phyloP scores from a whole-genome alignment of 2,797 vertebrate genomes.

The Triplophysa bombifrons region DNA sequence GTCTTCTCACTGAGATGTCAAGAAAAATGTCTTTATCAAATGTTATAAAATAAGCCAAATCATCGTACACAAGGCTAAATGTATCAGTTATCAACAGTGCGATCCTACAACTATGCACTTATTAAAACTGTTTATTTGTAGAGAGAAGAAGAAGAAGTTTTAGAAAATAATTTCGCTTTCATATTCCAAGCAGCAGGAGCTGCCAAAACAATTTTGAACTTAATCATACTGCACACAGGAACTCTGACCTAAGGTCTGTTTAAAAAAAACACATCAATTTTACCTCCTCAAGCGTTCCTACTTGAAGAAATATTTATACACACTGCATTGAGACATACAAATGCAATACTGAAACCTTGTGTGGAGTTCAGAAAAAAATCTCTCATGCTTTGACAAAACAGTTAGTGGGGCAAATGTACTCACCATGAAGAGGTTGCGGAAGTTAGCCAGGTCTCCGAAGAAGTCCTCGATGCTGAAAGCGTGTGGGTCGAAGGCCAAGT shows the following conservation, averaged over 20 bases:
- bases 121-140: conserved; percentile 21
- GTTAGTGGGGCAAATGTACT: conserved; percentile 69
- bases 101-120: conserved; percentile 10
- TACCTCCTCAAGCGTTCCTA: background rate
- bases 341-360: background rate
- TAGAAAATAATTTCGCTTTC: background rate
- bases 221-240: conserved; percentile 27
- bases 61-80: conserved; percentile 23
- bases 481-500: conserved; percentile 91
- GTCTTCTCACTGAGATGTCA: conserved; percentile 48
- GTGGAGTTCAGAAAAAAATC: conserved; percentile 1
- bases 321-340: background rate
- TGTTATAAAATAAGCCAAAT: conserved; percentile 53
- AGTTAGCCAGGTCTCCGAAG: conserved; percentile 90
- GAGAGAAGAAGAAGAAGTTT: background rate
- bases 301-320: conserved; percentile 10
- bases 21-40: conserved; percentile 55
- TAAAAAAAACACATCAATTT: conserved; percentile 3
- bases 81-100: conserved; percentile 12
- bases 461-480: conserved; percentile 89
- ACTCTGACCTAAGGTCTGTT: conserved; percentile 17
- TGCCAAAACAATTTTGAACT: conserved; percentile 16
- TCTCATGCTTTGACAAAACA: background rate
- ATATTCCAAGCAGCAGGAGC: conserved; percentile 11
- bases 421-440: conserved; percentile 91